Conservation (phyloP, 2,797 vertebrate species). For the Premnoplex brunnescens region DNA sequence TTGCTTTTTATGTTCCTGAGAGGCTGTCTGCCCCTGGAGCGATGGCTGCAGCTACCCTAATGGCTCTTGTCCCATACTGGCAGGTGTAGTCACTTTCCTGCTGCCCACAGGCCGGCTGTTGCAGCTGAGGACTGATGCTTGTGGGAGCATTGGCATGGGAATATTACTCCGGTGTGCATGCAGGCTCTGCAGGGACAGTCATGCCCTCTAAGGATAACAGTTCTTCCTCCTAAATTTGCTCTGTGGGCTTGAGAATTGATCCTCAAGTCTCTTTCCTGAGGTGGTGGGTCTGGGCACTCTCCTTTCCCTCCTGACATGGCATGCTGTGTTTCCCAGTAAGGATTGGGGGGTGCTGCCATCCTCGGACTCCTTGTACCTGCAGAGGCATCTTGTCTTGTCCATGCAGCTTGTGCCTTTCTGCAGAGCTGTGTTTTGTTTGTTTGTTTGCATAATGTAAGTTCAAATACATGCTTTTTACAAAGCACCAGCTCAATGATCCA, state of each 20-base stretch:
- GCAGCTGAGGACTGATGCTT: background rate
- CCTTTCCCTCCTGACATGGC: accelerated
- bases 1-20: conserved; percentile 45
- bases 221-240: background rate
- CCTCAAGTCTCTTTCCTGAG: background rate
- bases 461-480: accelerated
- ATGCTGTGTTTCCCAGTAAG: background rate
- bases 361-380: background rate
- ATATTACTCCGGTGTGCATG: background rate
- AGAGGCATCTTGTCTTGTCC: background rate
- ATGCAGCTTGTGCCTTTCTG: background rate
- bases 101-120: background rate
- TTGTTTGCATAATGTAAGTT: background rate
- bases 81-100: background rate
- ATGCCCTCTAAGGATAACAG: background rate
- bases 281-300: background rate
- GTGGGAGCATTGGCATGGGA: background rate
- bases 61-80: background rate
- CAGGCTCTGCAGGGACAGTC: background rate
- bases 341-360: background rate
- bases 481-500: background rate
- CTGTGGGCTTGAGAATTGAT: background rate
- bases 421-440: background rate
- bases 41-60: background rate
- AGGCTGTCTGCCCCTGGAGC: background rate